Evolutionary conservation across 1,140 invertebrate genomes (phyloP).

Genomic region (Stenopsyche tienmushanensis): DNA sequence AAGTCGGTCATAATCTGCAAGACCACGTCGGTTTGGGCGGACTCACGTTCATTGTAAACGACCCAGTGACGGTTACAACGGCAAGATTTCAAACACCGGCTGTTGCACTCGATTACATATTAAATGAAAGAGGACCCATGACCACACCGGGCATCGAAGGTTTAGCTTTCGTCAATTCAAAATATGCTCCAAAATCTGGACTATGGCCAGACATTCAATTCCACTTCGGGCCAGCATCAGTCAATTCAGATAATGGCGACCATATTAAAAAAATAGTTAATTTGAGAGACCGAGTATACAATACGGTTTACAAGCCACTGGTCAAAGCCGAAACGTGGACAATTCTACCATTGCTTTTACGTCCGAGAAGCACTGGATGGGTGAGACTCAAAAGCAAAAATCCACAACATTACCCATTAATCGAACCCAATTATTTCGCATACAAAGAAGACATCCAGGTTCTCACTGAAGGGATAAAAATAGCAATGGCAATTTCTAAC

Average conservation of each 20-base stretch:
- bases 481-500: conserved; percentile 76
- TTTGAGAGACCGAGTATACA: conserved; percentile 76
- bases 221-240: conserved; percentile 79
- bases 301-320: conserved; percentile 82
- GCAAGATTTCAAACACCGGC: conserved; percentile 73
- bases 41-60: conserved; percentile 77
- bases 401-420: conserved; percentile 77
- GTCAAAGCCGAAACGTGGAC: conserved; percentile 79
- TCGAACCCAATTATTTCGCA: conserved; percentile 91
- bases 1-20: conserved; percentile 81
- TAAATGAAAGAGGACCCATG: conserved; percentile 78
- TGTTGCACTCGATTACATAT: conserved; percentile 78
- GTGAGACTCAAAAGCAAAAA: conserved; percentile 75
- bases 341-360: conserved; percentile 73
- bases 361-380: conserved; percentile 82
- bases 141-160: conserved; percentile 81
- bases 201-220: conserved; percentile 86
- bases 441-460: conserved; percentile 75
- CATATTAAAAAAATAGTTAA: conserved; percentile 74
- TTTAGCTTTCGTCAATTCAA: conserved; percentile 79
- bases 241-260: conserved; percentile 78
- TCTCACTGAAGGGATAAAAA: conserved; percentile 77
- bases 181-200: conserved; percentile 70
- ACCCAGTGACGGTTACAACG: conserved; percentile 76
- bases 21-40: conserved; percentile 83